Base-by-base conservation (phyloP, 1,140 invertebrate species). In the Propsilocerus akamusi region DNA sequence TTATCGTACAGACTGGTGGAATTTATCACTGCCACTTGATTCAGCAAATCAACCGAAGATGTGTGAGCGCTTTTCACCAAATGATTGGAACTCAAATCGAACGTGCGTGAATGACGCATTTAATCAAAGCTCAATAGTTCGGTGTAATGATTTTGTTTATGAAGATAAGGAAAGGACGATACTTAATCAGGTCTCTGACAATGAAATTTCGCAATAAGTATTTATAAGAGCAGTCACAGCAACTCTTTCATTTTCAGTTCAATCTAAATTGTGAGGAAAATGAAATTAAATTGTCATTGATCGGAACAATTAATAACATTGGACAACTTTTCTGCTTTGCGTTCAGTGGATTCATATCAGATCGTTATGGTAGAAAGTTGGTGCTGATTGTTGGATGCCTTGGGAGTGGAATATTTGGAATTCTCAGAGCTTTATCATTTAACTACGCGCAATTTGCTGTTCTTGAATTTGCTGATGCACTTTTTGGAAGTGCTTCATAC, bases 271-370 rank as follows among this genome's bases (percentile, higher is more conserved):
- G 76, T 53, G 57, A 68, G 12, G 59, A 71, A 6, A 74, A 80
- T 58, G 69, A 75, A 56, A 83, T 80, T 80, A 81, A 79, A 63
- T 61, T 81, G 30, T 74, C 79, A 0, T 58, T 83, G 51, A 74
- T 83, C 20, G 81, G 81, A 25, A 83, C 80, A 3, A 67, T 82
- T 6, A 81, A 81, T 59, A 83, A 78, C 58, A 59, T 80, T 37
- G 81, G 80, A 26, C 79, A 81, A 63, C 75, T 84, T 53, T 63
- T 82, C 12, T 78, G 79, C 5, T 66, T 83, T 53, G 74, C 78
- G 11, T 69, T 83, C 37, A 67, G 76, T 12, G 79, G 81, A 47
- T 71, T 77, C 52, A 63, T 83, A 6, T 81, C 81, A 4, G 81
- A 84, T 62, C 72, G 68, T 75, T 41, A 41, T 20, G 34, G 34